Evolutionary conservation across 1,140 invertebrate species (phyloP), one percentile per base, ranked within the genome.

Genomic region (Philopotamus ludificatus): DNA sequence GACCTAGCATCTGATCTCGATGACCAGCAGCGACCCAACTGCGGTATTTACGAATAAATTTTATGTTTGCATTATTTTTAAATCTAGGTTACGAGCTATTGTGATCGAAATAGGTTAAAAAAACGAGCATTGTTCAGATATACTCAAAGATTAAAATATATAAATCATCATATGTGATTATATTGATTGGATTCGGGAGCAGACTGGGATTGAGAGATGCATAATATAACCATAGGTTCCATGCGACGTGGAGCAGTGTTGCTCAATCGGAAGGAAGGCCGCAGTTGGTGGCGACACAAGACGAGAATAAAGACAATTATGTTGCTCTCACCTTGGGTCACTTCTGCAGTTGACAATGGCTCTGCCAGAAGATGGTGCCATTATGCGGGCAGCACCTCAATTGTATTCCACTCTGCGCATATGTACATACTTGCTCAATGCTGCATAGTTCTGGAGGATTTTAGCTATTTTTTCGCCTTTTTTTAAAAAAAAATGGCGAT

Each of bases 281-380:
- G 39, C 54, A 57, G 20, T 28, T 57, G 54, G 34, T 42, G 15
- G n/a, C 20, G 34, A 41, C 34, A 57, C 54, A 28, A 39, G 54
- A 57, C 54, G 34, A 57, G 54, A 57, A 57, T 57, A 39, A 57
- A 57, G 54, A 57, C 54, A 57, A 57, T 39, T 34, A 25, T 41
- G 39, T 16, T 22, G 16, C 54, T 18, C 50, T 53, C 23, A 53
- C 50, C 50, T 53, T 53, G 50, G 50, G 23, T 53, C 23, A 53
- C 50, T 53, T 53, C 16, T 22, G 23, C 22, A 18, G 15, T 7
- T 53, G 50, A 22, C 50, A 26, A 49, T 49, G 20, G 47, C 10
- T 21, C 21, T 12, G 28, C 12, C 47, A 49, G 22, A 55, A 55
- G 51, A 55, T 16, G 16, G 23, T 25, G n/a, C 21, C 15, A 34